Conservation (phyloP, 2,113 vertebrate species). For the Bos javanicus region DNA sequence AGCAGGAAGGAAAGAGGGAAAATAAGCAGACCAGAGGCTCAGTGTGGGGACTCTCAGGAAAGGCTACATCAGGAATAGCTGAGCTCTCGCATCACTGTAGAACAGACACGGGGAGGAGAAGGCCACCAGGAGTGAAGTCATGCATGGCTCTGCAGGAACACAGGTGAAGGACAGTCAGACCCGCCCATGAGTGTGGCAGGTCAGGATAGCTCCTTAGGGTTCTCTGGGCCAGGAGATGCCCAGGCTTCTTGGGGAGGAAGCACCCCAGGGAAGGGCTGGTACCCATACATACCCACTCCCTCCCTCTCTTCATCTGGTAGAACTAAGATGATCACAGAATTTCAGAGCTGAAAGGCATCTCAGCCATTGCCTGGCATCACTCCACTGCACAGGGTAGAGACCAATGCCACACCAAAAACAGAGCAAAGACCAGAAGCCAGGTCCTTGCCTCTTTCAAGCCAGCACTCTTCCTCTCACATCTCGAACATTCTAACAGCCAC, state of each 20-base stretch:
- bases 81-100: neutral
- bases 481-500: neutral
- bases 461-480: neutral
- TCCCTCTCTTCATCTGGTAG: neutral
- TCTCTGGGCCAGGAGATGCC: neutral
- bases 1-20: neutral
- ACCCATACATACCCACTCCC: too few species aligned
- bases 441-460: neutral
- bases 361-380: neutral
- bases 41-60: neutral
- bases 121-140: too few species aligned
- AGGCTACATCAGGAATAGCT: neutral
- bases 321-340: neutral
- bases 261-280: too few species aligned
- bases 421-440: neutral
- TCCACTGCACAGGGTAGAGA: neutral
- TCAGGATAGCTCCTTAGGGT: neutral
- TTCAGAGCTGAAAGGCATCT: neutral
- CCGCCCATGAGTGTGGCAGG: neutral
- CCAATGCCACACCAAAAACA: neutral
- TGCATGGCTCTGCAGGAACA: neutral
- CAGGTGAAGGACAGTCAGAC: neutral
- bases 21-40: neutral
- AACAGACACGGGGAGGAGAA: neutral
- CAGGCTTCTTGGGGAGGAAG: neutral